Conservation (phyloP, 2,113 vertebrate genomes). For the Todiramphus chloris region DNA sequence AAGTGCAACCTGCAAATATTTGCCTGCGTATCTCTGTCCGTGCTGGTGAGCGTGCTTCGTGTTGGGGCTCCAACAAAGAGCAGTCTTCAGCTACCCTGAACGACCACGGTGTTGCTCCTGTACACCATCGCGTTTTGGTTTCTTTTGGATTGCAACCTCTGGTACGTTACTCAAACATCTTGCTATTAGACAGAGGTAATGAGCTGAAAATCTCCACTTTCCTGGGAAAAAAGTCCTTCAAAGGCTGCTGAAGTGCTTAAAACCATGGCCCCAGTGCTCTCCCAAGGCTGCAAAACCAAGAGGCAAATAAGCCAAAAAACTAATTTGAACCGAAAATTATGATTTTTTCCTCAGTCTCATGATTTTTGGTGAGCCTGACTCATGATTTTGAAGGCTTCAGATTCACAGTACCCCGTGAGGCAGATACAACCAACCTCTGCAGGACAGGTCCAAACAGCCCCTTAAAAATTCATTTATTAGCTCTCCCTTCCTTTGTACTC, state of each 20-base stretch:
- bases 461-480: neutral
- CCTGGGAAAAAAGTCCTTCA: conserved; percentile 17
- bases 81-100: neutral
- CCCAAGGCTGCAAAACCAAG: neutral
- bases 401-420: neutral
- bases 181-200: neutral
- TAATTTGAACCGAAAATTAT: conserved; percentile 1
- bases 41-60: neutral
- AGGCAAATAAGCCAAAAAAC: neutral
- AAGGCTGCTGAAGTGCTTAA: conserved; percentile 1
- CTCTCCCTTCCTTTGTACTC: conserved; percentile 3
- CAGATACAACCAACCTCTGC: neutral
- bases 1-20: neutral
- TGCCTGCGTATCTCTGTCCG: neutral
- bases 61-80: neutral
- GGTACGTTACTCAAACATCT: neutral
- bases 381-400: neutral
- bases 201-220: neutral
- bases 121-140: neutral
- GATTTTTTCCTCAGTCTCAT: neutral
- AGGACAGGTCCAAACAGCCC: neutral
- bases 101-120: neutral
- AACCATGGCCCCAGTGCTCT: neutral
- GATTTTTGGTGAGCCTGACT: neutral
- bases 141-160: neutral